Evolutionary conservation across 1,140 invertebrate genomes (phyloP).

Genomic region (Aphidius gifuensis): DNA sequence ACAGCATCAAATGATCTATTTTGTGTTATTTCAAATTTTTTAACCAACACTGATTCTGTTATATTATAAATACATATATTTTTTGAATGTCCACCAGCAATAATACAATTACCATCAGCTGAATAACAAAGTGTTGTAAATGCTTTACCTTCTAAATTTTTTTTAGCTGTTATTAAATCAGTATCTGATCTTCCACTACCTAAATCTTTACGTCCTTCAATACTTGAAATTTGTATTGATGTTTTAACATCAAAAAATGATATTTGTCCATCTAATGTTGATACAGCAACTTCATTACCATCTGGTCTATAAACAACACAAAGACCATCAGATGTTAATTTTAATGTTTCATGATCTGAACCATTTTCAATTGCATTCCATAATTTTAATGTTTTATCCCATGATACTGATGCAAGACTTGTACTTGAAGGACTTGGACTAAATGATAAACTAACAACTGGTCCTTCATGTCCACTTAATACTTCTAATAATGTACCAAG

Average conservation of each 20-base stretch:
- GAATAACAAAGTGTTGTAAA: constrained; percentile 90
- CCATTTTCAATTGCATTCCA: constrained; percentile 88
- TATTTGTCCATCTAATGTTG: constrained; percentile 87
- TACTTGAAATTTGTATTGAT: constrained; percentile 68
- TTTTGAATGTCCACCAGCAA: constrained; percentile 90
- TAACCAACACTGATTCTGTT: constrained; percentile 72
- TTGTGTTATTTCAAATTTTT: constrained; percentile 92
- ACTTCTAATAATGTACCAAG: constrained; percentile 87
- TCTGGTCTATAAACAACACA: constrained; percentile 82
- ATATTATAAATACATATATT: constrained; percentile 92
- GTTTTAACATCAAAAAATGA: constrained; percentile 77
- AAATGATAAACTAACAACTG: constrained; percentile 81
- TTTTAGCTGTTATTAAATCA: constrained; percentile 86
- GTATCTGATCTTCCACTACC: constrained; percentile 76
- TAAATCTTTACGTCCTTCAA: constrained; percentile 88
- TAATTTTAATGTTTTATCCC: constrained; percentile 89
- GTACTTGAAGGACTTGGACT: constrained; percentile 70
- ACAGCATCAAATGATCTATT: constrained; percentile 94
- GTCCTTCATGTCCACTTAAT: constrained; percentile 88
- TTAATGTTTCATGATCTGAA: constrained; percentile 78
- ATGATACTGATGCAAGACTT: constrained; percentile 81
- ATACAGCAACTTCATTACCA: constrained; percentile 87
- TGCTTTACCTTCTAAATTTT: constrained; percentile 77
- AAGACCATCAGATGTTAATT: constrained; percentile 77
- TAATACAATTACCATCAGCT: constrained; percentile 82